Evolutionary conservation across 2,113 vertebrate species (phyloP), one percentile per base, ranked within the genome.

Genomic region (Scalopus aquaticus): DNA sequence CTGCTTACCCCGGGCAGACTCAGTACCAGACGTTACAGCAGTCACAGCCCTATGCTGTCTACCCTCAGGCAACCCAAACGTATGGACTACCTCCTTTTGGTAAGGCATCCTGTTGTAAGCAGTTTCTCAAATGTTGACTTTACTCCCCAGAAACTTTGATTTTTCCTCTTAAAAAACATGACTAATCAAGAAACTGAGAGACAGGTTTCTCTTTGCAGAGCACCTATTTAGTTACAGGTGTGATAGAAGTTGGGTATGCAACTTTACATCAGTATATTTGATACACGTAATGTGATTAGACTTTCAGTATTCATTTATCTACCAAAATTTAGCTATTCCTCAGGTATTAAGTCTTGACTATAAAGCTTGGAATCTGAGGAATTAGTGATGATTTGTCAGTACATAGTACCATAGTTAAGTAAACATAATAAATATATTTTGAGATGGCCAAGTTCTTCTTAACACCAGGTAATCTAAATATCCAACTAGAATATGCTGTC

Each of bases 41-140:
- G 96, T 98, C 99, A 96, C 98, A 99, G 39, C 98, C 99, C 84
- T 99, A 99, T 95, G 99, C 99, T 32, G 96, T 99, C 97, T 99
- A 99, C 97, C 99, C 99, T 81, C 99, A 99, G 97, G 98, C 98
- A 22, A 99, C 99, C 80, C 99, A 99, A 98, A 99, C 98, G 20
- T 99, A 99, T 0, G 99, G 99, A 98, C 99, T 99, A 98, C 99
- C 99, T 97, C 99, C 99, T 95, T 99, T 99, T 0, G 99, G 99
- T 99, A 98, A 98, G 99, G 64, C 26, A 37, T 44, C 37, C 56
- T 90, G 0, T 80, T 93, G 9, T 91, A 85, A 93, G 22, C 37
- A 69, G 3, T 80, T 91, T 80, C 67, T 72, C 73, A 72, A 83
- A 44, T 86, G n/a, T 92, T 85, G 73, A 44, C 72, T 88, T 90